These are phyloP conservation scores for Scaptodrosophila latifasciaeformis DNA, from an alignment of 2,888 invertebrate genomes.

Conservation along the genomic window DNA sequence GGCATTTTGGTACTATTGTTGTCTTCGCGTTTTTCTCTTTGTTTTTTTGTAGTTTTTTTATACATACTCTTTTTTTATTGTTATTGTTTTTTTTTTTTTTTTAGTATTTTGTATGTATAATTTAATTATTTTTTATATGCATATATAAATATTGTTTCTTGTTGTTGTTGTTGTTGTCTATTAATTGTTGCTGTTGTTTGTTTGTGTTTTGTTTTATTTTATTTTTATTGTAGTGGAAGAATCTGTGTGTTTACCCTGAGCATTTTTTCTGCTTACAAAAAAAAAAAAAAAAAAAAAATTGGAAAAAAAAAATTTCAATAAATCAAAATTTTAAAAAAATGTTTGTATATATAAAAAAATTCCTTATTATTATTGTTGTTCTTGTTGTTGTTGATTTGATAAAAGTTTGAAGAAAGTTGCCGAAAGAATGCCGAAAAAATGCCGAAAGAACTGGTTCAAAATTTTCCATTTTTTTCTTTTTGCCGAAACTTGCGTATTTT, in stretches of 20 bases:
- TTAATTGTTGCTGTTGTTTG: conserved; percentile 36
- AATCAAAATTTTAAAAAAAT: conserved; percentile 14
- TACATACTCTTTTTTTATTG: conserved; percentile 28
- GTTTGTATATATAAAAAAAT: conserved; percentile 11
- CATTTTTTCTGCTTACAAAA: conserved; percentile 67
- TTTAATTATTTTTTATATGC: conserved; percentile 29
- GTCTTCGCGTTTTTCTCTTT: conserved; percentile 25
- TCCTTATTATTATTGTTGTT: conserved; percentile 10
- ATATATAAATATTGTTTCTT: conserved; percentile 55
- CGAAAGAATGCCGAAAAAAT: conserved; percentile 47
- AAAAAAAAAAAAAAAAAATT: conserved; percentile 18
- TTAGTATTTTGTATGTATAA: conserved; percentile 32
- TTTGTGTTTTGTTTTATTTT: conserved; percentile 37
- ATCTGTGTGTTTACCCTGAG: conserved; percentile 76
- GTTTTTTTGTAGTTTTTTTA: conserved; percentile 12
- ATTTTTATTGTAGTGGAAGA: conserved; percentile 73
- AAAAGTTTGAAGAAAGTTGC: conserved; percentile 17
- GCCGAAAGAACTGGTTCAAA: conserved; percentile 38
- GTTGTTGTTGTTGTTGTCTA: conserved; percentile 36
- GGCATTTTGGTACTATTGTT: conserved; percentile 50
- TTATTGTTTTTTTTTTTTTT: conserved; percentile 43
- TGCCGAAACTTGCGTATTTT: conserved; percentile 10
- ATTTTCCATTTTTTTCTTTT: conserved; percentile 26
- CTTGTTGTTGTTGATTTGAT: conserved; percentile 17
- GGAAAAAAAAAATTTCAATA: conserved; percentile 3